Evolutionary conservation across 2,797 vertebrate species (phyloP).

Genomic region (Pipistrellus pygmaeus): DNA sequence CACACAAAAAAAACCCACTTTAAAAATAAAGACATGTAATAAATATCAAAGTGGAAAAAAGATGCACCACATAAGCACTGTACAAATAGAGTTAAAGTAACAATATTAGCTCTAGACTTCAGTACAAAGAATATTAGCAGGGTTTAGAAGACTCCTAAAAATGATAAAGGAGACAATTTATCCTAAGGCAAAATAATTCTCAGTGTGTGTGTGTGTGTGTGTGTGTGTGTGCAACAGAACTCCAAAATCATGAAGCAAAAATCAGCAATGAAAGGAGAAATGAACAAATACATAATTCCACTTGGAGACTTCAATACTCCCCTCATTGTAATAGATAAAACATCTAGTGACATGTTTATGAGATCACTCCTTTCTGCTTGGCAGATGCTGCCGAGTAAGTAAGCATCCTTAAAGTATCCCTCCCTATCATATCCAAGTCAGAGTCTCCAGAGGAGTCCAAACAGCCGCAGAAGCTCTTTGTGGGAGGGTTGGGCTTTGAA

Average conservation of each 20-base stretch:
- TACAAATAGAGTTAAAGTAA: neutral
- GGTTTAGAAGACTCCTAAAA: neutral
- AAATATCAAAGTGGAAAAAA: slow-evolving; percentile 2
- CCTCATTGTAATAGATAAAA: neutral
- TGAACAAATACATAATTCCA: neutral
- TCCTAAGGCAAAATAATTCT: neutral
- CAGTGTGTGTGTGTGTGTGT: neutral
- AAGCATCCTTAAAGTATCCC: neutral
- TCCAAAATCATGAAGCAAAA: slow-evolving; percentile 15
- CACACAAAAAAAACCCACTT: neutral
- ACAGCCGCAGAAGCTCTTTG: neutral
- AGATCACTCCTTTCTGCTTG: neutral
- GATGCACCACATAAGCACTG: neutral
- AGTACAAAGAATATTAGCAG: neutral
- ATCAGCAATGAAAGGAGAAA: slow-evolving; percentile 24
- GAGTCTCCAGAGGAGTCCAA: neutral
- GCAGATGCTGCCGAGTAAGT: neutral
- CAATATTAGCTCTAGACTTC: neutral
- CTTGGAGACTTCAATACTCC: neutral
- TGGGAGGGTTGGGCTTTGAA: neutral
- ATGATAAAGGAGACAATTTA: neutral
- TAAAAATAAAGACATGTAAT: neutral
- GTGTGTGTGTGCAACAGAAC: neutral
- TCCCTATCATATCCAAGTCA: neutral
- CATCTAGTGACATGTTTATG: neutral